Percentiles rank a stretch among this genome's conserved stretches.
Evolutionary conservation across 2,113 vertebrate genomes (phyloP).

Genomic region (Saimiri boliviensis): DNA sequence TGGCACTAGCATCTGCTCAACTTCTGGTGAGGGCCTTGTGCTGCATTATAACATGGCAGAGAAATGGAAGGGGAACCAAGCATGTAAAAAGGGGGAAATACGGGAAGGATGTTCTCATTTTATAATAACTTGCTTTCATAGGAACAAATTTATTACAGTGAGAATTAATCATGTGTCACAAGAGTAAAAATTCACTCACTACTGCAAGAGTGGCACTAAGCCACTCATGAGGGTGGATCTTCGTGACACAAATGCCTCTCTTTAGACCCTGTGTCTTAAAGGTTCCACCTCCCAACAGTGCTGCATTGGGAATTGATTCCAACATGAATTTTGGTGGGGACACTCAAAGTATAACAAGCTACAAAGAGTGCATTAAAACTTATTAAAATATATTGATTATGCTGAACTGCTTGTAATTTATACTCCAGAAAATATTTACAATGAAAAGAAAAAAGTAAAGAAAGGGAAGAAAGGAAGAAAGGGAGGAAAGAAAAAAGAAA

Average conservation of each 20-base stretch:
- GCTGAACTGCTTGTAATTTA: not conserved
- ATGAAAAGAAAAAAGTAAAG: not conserved
- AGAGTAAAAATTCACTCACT: not conserved
- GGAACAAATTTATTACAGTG: not conserved
- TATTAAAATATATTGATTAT: not conserved
- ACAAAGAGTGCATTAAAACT: conserved; percentile 4
- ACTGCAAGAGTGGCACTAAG: not conserved
- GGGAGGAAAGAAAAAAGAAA: not conserved
- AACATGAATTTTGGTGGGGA: not conserved
- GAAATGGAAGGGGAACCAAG: not conserved
- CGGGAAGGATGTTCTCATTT: not conserved
- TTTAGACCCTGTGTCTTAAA: not conserved
- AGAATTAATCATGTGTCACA: not conserved
- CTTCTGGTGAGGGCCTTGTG: too few relatives aligned
- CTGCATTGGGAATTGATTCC: not conserved
- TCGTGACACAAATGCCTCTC: not conserved
- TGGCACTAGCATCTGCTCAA: not conserved
- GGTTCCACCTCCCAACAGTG: not conserved
- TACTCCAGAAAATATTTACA: conserved; percentile 8
- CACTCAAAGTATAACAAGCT: not conserved
- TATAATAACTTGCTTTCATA: not conserved
- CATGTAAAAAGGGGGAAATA: not conserved
- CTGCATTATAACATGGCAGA: not conserved
- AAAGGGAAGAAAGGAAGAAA: not conserved
- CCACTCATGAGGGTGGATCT: not conserved